phyloP scores from a whole-genome alignment of 2,113 vertebrate genomes.

The Cebidichthys violaceus region DNA sequence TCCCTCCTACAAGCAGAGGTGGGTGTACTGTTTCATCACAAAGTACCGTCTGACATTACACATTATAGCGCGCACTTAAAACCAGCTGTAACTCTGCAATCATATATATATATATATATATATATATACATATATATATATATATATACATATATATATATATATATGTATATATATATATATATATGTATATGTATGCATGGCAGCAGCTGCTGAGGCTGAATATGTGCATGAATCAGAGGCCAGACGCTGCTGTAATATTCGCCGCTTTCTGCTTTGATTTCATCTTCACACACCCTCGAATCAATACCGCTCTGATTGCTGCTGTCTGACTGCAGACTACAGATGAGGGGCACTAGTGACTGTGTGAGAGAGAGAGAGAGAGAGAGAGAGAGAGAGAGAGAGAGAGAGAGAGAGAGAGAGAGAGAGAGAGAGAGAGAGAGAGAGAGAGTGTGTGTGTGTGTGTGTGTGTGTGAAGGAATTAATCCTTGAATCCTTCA shows the following conservation, averaged over 20 bases:
- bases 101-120: background rate
- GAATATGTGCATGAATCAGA: slow-evolving; percentile 32
- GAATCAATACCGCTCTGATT: slow-evolving; percentile 73
- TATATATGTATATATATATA: too few relatives aligned
- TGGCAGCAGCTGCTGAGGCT: slow-evolving; percentile 13
- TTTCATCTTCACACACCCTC: slow-evolving; percentile 66
- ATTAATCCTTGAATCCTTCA: slow-evolving; percentile 42
- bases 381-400: too few relatives aligned
- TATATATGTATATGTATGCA: slow-evolving; percentile 1
- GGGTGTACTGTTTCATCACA: background rate
- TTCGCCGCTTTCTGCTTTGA: slow-evolving; percentile 44
- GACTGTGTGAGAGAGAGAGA: slow-evolving; percentile 20
- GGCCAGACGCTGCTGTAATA: slow-evolving; percentile 27
- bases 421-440: too few relatives aligned
- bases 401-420: too few relatives aligned
- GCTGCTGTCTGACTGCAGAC: slow-evolving; percentile 63
- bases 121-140: background rate
- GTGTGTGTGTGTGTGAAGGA: slow-evolving; percentile 17
- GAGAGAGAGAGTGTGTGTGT: slow-evolving; percentile 1
- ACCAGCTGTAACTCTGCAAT: slow-evolving; percentile 8
- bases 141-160: slow-evolving; percentile 3
- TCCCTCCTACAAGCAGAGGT: slow-evolving; percentile 88
- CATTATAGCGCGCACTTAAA: background rate
- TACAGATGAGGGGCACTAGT: slow-evolving; percentile 50
- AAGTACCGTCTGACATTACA: background rate